Evolutionary conservation across 2,113 vertebrate genomes (phyloP).

Genomic region (Maylandia zebra): DNA sequence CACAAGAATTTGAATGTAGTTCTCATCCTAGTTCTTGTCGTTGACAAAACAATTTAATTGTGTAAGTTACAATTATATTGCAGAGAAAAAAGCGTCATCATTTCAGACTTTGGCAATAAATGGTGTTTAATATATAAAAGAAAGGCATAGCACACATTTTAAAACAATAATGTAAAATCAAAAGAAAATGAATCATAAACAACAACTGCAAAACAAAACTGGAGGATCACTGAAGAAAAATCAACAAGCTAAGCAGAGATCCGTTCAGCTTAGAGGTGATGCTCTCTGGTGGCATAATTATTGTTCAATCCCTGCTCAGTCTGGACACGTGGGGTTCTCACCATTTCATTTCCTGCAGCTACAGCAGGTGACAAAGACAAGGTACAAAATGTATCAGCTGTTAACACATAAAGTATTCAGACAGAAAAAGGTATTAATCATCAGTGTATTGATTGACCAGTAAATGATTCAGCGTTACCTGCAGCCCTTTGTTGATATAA

Average conservation of each 20-base stretch:
- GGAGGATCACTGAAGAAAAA: background rate
- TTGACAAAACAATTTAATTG: background rate
- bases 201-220: background rate
- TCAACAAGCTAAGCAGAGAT: background rate
- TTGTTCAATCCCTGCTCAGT: background rate
- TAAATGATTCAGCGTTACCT: background rate
- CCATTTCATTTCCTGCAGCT: background rate
- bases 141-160: background rate
- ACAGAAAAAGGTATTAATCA: background rate
- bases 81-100: rapidly evolving
- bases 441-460: background rate
- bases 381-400: background rate
- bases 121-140: background rate
- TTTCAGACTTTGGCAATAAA: background rate
- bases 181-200: background rate
- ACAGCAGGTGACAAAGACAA: background rate
- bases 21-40: background rate
- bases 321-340: background rate
- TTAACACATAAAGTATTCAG: background rate
- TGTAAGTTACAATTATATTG: background rate
- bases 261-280: background rate
- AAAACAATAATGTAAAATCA: background rate
- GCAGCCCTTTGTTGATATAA: background rate
- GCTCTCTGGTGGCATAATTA: background rate
- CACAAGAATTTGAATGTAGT: background rate